phyloP scores from a whole-genome alignment of 1,140 invertebrate genomes.

The Drosophila melanogaster region Release_6_plus_ISO1_MT NT_033779.5:18107501-18108000 shows the following conservation, averaged over 20 bases:
- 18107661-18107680: constrained; percentile 28
- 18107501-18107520: no score
- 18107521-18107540: no score
- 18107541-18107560: no score
- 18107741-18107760: constrained; percentile 13
- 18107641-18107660: constrained; percentile 45
- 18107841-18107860: constrained; percentile 13
- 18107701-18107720: constrained; percentile 53
- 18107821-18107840: constrained; percentile 31
- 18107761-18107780: constrained; percentile 13
- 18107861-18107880: constrained; percentile 25
- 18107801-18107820: constrained; percentile 49
- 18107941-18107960: constrained; percentile 31
- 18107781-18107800: constrained; percentile 30
- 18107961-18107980: constrained; percentile 17
- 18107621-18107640: constrained; percentile 34
- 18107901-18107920: constrained; percentile 7
- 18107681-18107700: constrained; percentile 30
- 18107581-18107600: neutral
- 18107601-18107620: neutral
- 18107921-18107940: constrained; percentile 13
- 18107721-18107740: constrained; percentile 41
- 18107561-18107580: no score
- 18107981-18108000: constrained; percentile 1
- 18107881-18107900: constrained; percentile 3